These are phyloP conservation scores for Galerucella pusilla DNA, from an alignment of 2,888 invertebrate genomes.

Conservation along the genomic window DNA sequence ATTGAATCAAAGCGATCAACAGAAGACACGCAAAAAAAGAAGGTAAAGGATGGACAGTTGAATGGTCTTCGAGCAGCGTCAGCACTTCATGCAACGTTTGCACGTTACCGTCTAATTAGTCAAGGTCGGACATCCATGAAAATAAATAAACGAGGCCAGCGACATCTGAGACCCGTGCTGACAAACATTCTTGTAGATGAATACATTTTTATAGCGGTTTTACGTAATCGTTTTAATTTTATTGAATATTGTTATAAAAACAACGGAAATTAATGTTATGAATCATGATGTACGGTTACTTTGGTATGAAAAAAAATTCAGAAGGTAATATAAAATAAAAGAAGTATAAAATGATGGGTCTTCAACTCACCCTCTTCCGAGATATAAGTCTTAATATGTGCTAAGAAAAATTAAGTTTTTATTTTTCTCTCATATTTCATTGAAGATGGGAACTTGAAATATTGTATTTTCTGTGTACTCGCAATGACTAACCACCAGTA, in stretches of 20 bases:
- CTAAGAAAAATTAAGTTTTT: too few relatives aligned
- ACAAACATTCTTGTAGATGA: not conserved
- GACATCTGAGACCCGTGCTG: not conserved
- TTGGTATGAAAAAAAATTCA: too few relatives aligned
- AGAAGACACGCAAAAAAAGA: not conserved
- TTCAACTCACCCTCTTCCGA: too few relatives aligned
- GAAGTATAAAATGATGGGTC: too few relatives aligned
- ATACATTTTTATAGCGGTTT: constrained; percentile 1
- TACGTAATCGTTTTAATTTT: not conserved
- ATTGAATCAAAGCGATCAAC: not conserved
- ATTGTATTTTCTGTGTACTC: too few relatives aligned
- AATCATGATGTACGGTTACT: not conserved
- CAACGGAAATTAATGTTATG: not conserved
- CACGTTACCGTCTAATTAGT: constrained; percentile 11
- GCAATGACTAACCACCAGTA: too few relatives aligned
- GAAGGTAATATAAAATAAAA: too few relatives aligned
- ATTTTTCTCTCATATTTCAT: too few relatives aligned
- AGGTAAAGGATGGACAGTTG: not conserved
- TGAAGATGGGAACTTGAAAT: too few relatives aligned
- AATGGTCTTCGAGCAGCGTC: constrained; percentile 1
- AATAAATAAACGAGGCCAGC: constrained; percentile 6
- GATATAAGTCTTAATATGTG: too few relatives aligned
- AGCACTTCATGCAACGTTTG: constrained; percentile 9
- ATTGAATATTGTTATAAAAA: not conserved
- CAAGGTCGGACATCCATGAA: constrained; percentile 6